Conservation (phyloP, 2,797 vertebrate species). For the Otolemur crassicaudatus region DNA sequence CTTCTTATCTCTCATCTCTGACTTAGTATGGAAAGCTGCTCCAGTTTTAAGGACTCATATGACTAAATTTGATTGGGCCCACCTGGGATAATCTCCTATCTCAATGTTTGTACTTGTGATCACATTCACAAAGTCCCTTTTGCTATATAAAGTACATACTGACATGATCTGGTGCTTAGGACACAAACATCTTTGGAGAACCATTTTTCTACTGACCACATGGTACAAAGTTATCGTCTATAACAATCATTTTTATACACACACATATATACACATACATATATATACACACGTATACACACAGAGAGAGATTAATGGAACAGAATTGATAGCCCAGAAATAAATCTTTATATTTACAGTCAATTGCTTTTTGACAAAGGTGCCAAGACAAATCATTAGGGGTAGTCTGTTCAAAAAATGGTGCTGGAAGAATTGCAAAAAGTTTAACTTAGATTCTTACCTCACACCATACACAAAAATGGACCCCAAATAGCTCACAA, state of each 20-base stretch:
- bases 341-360: neutral
- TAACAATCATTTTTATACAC: no score
- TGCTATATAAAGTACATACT: neutral
- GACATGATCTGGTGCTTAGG: neutral
- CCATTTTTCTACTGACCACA: neutral
- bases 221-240: neutral
- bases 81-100: neutral
- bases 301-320: neutral
- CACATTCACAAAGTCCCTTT: neutral
- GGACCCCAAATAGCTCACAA: neutral
- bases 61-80: neutral
- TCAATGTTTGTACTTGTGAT: neutral
- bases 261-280: no score
- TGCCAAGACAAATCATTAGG: neutral
- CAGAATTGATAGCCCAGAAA: neutral
- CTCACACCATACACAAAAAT: neutral
- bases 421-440: neutral
- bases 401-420: neutral
- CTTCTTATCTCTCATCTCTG: neutral
- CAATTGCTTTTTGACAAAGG: neutral
- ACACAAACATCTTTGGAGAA: neutral
- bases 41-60: neutral
- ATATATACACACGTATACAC: neutral
- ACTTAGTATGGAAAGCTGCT: neutral
- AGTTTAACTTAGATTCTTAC: neutral